Evolutionary conservation across 2,113 vertebrate genomes (phyloP).

Genomic region (Misgurnus anguillicaudatus): DNA sequence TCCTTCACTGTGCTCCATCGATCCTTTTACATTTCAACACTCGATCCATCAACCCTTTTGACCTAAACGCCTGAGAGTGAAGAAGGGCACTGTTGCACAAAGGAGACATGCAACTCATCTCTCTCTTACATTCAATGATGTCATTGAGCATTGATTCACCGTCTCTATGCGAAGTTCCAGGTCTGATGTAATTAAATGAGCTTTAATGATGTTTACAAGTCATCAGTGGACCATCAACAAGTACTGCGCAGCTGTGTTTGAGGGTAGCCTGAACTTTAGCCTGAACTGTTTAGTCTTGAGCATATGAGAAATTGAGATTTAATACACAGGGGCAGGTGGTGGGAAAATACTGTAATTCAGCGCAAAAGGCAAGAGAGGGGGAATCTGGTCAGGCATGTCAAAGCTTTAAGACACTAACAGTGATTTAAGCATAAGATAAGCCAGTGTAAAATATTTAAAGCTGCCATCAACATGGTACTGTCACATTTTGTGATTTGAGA

Average conservation of each 20-base stretch:
- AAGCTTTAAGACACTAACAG: constrained; percentile 4
- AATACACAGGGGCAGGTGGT: background rate
- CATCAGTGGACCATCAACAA: background rate
- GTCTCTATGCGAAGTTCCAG: constrained; percentile 17
- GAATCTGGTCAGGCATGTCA: background rate
- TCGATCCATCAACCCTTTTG: constrained; percentile 8
- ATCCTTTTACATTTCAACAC: constrained; percentile 4
- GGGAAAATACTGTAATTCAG: background rate
- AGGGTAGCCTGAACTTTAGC: too few species aligned
- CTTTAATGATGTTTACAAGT: constrained; percentile 18
- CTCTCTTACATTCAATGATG: background rate
- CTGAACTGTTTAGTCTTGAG: background rate
- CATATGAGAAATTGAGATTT: background rate
- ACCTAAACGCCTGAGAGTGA: constrained; percentile 8
- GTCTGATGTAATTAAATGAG: constrained; percentile 42
- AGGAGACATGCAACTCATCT: background rate
- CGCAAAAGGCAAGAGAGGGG: constrained; percentile 1
- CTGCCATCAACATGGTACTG: too few species aligned
- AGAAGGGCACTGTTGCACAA: background rate
- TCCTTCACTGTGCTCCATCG: background rate
- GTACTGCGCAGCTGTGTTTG: background rate
- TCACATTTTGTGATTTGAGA: background rate
- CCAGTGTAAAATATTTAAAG: background rate
- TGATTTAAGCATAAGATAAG: background rate
- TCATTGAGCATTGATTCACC: constrained; percentile 9